phyloP scores from a whole-genome alignment of 1,140 invertebrate genomes.

The Papilio glaucus region DNA sequence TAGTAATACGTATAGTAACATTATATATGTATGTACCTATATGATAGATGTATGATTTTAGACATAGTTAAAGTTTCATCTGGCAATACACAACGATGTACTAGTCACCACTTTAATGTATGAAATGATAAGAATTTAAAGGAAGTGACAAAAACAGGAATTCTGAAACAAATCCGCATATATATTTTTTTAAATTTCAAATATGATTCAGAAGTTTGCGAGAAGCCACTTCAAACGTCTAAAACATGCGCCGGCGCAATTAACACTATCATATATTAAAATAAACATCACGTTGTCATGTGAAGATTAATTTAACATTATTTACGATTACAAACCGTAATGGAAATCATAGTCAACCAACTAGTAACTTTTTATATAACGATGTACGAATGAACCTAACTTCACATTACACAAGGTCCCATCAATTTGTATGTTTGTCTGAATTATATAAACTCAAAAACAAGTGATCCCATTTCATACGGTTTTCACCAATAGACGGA shows the following conservation, averaged over 20 bases:
- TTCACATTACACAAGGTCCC: too few relatives aligned
- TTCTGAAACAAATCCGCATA: background rate
- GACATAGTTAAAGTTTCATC: too few relatives aligned
- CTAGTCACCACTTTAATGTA: too few relatives aligned
- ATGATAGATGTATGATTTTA: too few relatives aligned
- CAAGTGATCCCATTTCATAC: too few relatives aligned
- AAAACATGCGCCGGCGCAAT: conserved; percentile 9
- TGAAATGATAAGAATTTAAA: background rate
- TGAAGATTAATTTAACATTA: conserved; percentile 7
- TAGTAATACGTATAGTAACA: too few relatives aligned
- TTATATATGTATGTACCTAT: too few relatives aligned
- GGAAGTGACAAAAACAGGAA: conserved; percentile 1
- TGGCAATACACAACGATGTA: too few relatives aligned
- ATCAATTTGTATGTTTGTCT: too few relatives aligned
- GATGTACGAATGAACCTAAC: background rate
- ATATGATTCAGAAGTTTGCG: conserved; percentile 1
- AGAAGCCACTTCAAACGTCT: background rate
- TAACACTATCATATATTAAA: conserved; percentile 13
- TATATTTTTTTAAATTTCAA: background rate
- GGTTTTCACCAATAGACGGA: too few relatives aligned
- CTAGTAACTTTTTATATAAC: background rate
- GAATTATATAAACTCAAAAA: too few relatives aligned
- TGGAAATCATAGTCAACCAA: background rate
- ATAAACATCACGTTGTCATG: conserved; percentile 8
- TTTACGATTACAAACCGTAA: conserved; percentile 6